Base-by-base conservation (phyloP, 1,140 invertebrate species). In the Anthonomus grandis region DNA sequence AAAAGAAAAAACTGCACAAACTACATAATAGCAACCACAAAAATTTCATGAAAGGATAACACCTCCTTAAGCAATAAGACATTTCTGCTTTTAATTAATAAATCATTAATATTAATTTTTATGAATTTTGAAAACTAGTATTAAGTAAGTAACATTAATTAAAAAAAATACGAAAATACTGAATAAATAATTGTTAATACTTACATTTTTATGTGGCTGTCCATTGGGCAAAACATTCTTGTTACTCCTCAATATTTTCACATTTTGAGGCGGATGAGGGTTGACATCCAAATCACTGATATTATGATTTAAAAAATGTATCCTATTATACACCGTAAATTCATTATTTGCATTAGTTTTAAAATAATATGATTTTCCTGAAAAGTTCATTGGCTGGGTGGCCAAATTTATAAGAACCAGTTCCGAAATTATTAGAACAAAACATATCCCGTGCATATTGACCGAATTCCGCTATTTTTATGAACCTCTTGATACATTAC, bases 301-400 rank as follows among this genome's bases (percentile, higher is more conserved):
- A 19, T 64, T 64, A 23, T 61, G 55, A 34, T 61, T 64, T 4
- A 61, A 17, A 38, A 52, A 62, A 24, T 57, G 39, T 9, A 61
- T 55, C 13, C 52, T 17, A 47, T 64, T 64, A 18, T 53, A 39
- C 39, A 58, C 55, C 10, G 24, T 61, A 42, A 61, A 58, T 25
- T 62, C 59, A 31, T 61, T 61, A 19, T 59, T 61, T 8, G 37
- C 49, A 15, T 48, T 55, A 22, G 39, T 55, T 47, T 62, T 64
- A 25, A 61, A 62, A 42, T 58, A 61, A 24, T 62, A 61, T 3
- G 54, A 54, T 31, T 41, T 64, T 22, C 60, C 63, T 4, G 59
- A 47, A 36, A 15, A 37, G 23, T 59, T 59, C 21, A 50, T 8
- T 18, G 55, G 15, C 12, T 22, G 22, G 13, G 6, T 21, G 10